Evolutionary conservation across 2,113 vertebrate species (phyloP).

Genomic region (Pluvianellus socialis): DNA sequence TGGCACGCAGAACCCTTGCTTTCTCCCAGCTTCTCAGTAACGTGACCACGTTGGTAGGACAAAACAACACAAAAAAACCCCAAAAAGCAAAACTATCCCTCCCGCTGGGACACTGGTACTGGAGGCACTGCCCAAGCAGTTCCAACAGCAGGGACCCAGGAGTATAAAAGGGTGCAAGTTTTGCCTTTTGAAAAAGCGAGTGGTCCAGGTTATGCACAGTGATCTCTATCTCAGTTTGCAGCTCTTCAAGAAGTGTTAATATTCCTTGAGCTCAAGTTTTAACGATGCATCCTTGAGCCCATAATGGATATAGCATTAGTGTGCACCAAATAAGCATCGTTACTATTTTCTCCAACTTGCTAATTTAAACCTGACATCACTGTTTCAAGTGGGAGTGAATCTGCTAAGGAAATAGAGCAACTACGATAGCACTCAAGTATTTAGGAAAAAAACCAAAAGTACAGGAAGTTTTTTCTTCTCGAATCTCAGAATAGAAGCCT

Average conservation of each 20-base stretch:
- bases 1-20: neutral
- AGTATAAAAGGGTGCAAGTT: accelerated
- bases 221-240: neutral
- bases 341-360: neutral
- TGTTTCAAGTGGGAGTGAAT: neutral
- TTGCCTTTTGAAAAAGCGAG: neutral
- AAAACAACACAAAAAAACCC: neutral
- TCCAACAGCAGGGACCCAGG: neutral
- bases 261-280: neutral
- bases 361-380: neutral
- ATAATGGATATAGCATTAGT: accelerated
- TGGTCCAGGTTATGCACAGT: accelerated
- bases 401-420: neutral
- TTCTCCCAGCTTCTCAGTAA: neutral
- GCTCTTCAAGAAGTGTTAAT: neutral
- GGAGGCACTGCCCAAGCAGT: too few relatives aligned
- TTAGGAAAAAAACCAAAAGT: neutral
- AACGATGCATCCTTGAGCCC: neutral
- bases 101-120: neutral
- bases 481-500: neutral
- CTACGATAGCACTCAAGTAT: neutral
- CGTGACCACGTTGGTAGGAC: accelerated
- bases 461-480: neutral
- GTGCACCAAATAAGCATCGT: neutral
- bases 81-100: neutral